Base-by-base conservation (phyloP, 2,113 vertebrate genomes). In the Micromys minutus region DNA sequence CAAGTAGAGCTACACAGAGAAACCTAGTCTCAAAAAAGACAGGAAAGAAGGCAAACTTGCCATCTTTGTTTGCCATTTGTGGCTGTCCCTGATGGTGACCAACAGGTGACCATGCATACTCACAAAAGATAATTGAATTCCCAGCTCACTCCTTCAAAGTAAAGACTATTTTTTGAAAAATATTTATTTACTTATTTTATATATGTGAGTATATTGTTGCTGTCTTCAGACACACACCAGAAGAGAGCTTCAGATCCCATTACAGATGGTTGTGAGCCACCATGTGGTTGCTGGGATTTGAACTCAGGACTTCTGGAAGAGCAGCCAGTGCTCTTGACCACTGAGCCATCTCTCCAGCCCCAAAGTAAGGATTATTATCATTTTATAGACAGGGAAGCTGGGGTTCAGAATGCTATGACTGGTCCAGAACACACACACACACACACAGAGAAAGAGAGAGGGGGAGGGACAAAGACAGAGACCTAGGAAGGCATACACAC, bases 1-100 rank as follows among this genome's bases (percentile, higher is more conserved):
- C 71, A 22, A 7, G n/a, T 9, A 42, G 72, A 9, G 3, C 22
- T 45, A 42, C 34, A 22, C 3, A 72, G n/a, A 24, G 72, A 74
- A 21, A 74, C 8, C 21, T 5, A 3, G 72, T 22, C n/a, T 42
- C 4, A n/a, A 13, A n/a, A 17, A 17, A 29, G 42, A 24, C 0
- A 9, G 19, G 26, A 65, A 19, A 63, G 45, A 85, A 47, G 39
- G 26, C 26, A 85, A 65, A 85, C 21, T 67, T 67, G 83, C 0
- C 45, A 7, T 0, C 26, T 45, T 55, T 31, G 26, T 57, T 71
- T 19, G 39, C 31, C 6, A 11, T 34, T 11, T 50, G 55, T 29
- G 50, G 39, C n/a, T 34, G 24, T n/a, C 45, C 59, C 29, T 42
- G 34, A 1, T 13, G 11, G 6, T 36, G 24, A 11, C 36, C 15